Conservation (phyloP, 2,888 invertebrate species). For the Pandemis cinnamomeana region DNA sequence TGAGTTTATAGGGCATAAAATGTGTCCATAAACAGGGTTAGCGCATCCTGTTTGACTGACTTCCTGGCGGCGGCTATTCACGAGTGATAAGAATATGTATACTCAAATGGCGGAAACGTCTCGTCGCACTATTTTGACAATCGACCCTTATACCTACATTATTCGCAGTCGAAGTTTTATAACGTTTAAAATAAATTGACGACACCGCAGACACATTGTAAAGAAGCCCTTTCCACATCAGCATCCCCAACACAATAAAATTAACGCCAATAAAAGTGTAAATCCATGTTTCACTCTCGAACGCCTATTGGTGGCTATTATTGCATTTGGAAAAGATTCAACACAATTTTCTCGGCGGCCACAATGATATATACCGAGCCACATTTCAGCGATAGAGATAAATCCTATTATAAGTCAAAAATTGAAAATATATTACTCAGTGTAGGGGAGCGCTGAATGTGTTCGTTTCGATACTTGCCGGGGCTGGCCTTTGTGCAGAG, state of each 20-base stretch:
- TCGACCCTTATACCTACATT: not conserved
- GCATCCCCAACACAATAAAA: conserved; percentile 34
- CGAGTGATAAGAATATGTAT: conserved; percentile 45
- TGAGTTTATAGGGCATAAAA: conserved; percentile 61
- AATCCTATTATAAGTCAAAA: conserved; percentile 75
- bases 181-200: conserved; percentile 1
- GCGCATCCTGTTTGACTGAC: conserved; percentile 54
- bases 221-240: conserved; percentile 10
- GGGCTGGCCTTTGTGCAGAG: conserved; percentile 65
- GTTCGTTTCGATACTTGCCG: conserved; percentile 62
- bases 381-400: conserved; percentile 52
- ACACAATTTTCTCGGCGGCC: conserved; percentile 40
- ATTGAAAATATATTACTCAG: conserved; percentile 81
- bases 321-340: conserved; percentile 42
- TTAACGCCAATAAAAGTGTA: conserved; percentile 45
- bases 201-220: not conserved
- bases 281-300: conserved; percentile 41
- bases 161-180: not conserved
- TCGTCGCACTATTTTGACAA: not conserved
- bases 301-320: conserved; percentile 34
- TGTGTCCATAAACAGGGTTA: conserved; percentile 54
- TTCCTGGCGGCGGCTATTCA: conserved; percentile 34
- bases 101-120: conserved; percentile 42
- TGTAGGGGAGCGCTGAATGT: conserved; percentile 62
- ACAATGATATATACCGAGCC: conserved; percentile 41